A percentile compares a stretch with the other conserved stretches of the same genome.
Conservation (phyloP, 2,797 vertebrate species). For the Potorous gilbertii region DNA sequence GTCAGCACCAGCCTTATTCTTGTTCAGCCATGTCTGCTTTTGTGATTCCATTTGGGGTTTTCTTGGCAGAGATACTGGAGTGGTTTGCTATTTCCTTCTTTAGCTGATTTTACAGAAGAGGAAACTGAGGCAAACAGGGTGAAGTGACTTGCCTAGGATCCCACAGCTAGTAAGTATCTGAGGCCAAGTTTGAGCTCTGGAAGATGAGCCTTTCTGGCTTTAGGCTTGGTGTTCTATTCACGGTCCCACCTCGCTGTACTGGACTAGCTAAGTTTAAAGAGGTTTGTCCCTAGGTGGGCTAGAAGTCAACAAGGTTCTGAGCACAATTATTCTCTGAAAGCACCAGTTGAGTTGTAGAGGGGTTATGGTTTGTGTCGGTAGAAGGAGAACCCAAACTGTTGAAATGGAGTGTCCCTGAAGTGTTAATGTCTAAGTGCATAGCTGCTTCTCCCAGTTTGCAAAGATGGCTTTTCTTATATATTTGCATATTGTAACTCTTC, state of each 20-base stretch:
- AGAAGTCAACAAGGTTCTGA: neutral
- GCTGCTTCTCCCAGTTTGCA: neutral
- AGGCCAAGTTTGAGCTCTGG: neutral
- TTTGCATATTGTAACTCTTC: neutral
- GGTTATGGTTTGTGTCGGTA: neutral
- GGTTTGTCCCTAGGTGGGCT: neutral
- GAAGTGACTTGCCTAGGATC: neutral
- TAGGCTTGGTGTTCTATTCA: neutral
- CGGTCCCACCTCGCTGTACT: neutral
- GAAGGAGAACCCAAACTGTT: neutral
- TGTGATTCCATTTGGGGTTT: neutral
- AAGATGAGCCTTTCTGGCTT: neutral
- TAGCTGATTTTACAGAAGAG: fast-evolving
- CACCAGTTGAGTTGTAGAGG: neutral
- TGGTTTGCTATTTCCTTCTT: neutral
- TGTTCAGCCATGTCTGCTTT: neutral
- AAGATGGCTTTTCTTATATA: neutral
- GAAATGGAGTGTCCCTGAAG: neutral
- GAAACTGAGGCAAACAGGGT: neutral
- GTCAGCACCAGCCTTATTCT: neutral
- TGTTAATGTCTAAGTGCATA: neutral
- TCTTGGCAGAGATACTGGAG: neutral
- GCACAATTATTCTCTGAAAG: neutral
- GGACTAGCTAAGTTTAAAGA: neutral
- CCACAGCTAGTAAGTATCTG: neutral